Percentiles rank a stretch among this genome's conserved stretches.
Conservation (phyloP, 2,797 vertebrate genomes). For the Chanos chanos region DNA sequence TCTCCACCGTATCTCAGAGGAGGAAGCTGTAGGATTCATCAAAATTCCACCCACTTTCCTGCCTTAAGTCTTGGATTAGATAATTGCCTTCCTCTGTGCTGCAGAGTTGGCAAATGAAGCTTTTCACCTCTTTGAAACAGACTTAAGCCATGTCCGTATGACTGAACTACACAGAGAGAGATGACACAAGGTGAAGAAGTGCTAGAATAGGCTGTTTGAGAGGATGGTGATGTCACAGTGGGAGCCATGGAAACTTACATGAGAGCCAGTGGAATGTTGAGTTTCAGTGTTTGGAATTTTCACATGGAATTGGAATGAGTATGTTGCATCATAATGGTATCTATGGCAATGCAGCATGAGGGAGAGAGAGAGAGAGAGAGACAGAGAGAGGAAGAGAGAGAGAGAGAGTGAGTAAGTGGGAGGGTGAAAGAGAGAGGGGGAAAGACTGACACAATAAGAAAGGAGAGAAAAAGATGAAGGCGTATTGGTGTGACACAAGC, state of each 20-base stretch:
- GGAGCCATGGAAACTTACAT: too few species aligned
- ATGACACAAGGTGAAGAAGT: background rate
- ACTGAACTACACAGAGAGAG: constrained; percentile 8
- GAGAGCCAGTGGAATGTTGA: background rate
- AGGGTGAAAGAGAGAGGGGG: background rate
- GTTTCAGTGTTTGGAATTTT: background rate
- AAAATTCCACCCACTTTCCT: constrained; percentile 54
- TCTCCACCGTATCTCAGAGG: too few species aligned
- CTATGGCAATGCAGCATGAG: background rate
- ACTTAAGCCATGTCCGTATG: constrained; percentile 30
- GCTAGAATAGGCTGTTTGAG: background rate
- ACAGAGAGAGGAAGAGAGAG: background rate
- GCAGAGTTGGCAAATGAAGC: constrained; percentile 53
- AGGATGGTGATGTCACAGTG: background rate
- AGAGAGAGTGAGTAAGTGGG: background rate
- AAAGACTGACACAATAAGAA: background rate
- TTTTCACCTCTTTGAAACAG: constrained; percentile 46
- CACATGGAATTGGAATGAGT: background rate
- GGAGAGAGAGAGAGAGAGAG: background rate
- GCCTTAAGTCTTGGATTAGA: constrained; percentile 51
- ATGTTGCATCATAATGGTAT: background rate
- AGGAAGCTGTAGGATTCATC: constrained; percentile 44
- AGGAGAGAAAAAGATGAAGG: background rate
- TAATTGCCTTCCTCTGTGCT: constrained; percentile 34
- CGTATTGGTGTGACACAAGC: constrained; percentile 10